A percentile compares a stretch with the other conserved stretches of the same genome.
Conservation (phyloP, 2,888 invertebrate genomes). For the Heteromurus nitidus region DNA sequence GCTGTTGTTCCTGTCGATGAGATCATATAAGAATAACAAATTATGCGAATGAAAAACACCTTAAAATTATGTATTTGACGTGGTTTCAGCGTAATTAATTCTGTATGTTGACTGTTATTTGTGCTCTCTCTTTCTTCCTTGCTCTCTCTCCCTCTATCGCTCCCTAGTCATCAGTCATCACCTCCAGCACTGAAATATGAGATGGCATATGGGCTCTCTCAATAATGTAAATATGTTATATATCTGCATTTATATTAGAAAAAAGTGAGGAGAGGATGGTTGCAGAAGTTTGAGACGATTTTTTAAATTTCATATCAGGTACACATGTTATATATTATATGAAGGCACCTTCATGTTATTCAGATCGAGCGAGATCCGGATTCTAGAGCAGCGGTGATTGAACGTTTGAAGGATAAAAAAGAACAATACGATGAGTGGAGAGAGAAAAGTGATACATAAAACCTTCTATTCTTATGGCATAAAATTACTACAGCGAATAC, state of each 20-base stretch:
- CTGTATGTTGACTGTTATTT: slow-evolving; percentile 56
- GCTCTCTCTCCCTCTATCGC: slow-evolving; percentile 21
- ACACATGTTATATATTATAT: neutral
- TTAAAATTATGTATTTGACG: slow-evolving; percentile 63
- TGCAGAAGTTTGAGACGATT: neutral
- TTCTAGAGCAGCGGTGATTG: slow-evolving; percentile 47
- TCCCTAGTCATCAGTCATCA: too few relatives aligned
- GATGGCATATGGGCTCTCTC: neutral
- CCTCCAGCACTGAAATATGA: slow-evolving; percentile 50
- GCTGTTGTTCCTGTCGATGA: slow-evolving; percentile 41
- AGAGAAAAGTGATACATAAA: neutral
- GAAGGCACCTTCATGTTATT: slow-evolving; percentile 29
- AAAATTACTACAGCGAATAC: too few relatives aligned
- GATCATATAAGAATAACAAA: slow-evolving; percentile 59
- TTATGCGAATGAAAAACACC: slow-evolving; percentile 64
- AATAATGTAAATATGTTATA: neutral
- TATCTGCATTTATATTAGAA: neutral
- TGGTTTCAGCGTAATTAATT: slow-evolving; percentile 59
- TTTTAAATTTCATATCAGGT: neutral
- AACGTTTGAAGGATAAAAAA: slow-evolving; percentile 33
- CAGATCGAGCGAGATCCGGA: slow-evolving; percentile 45
- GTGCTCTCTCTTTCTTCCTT: slow-evolving; percentile 25
- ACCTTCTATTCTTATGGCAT: too few relatives aligned
- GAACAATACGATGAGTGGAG: neutral
- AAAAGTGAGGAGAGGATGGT: too few relatives aligned